Conservation (phyloP, 2,797 vertebrate genomes). For the Thunnus albacares region DNA sequence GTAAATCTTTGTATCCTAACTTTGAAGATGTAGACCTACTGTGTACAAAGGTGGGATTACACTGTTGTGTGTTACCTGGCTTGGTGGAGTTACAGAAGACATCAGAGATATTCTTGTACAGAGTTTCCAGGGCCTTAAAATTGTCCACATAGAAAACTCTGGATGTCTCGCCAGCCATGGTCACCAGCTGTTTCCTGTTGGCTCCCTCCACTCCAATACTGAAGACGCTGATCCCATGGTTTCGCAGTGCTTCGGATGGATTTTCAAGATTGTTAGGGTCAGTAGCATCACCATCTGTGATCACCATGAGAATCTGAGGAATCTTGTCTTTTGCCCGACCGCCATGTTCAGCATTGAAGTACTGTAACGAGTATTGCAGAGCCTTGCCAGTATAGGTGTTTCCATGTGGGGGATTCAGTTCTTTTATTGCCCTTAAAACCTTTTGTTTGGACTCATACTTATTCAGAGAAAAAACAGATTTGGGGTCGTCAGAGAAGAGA, state of each 20-base stretch:
- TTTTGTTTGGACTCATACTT: constrained; percentile 66
- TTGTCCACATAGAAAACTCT: constrained; percentile 83
- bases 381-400: constrained; percentile 83
- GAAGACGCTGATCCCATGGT: constrained; percentile 75
- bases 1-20: neutral
- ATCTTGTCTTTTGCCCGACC: constrained; percentile 71
- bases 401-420: constrained; percentile 50
- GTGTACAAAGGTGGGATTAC: no score
- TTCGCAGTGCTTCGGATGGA: constrained; percentile 60
- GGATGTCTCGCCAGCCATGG: constrained; percentile 74
- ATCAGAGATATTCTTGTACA: constrained; percentile 80
- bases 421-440: constrained; percentile 74
- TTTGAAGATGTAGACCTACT: neutral
- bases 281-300: constrained; percentile 86
- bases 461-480: constrained; percentile 77
- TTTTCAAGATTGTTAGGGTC: constrained; percentile 59
- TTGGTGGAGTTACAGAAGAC: constrained; percentile 83
- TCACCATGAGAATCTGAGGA: constrained; percentile 86
- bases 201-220: constrained; percentile 84
- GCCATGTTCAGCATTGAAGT: constrained; percentile 76
- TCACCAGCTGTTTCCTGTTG: constrained; percentile 74
- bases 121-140: constrained; percentile 76
- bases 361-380: constrained; percentile 75
- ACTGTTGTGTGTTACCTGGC: constrained; percentile 78
- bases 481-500: constrained; percentile 68